A percentile compares a stretch with the other conserved stretches of the same genome.
Conservation (phyloP, 2,888 invertebrate species). For the Protophormia terraenovae region DNA sequence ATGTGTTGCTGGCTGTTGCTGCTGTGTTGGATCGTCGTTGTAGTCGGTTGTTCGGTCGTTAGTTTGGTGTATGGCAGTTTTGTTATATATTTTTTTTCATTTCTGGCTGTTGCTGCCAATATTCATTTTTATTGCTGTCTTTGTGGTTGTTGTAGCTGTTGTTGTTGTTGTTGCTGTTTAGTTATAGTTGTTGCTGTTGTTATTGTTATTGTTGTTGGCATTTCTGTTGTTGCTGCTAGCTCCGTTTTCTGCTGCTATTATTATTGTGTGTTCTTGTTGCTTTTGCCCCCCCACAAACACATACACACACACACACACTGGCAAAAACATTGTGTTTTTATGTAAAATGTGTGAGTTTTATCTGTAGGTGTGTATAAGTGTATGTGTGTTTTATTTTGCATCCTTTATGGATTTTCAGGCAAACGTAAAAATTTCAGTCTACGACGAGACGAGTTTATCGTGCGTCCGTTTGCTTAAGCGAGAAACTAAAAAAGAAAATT, state of each 20-base stretch:
- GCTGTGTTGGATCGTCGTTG: constrained; percentile 19
- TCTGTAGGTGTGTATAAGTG: constrained; percentile 29
- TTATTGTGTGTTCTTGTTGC: constrained; percentile 55
- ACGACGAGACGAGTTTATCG: constrained; percentile 75
- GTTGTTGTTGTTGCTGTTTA: constrained; percentile 26
- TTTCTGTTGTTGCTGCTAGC: constrained; percentile 56
- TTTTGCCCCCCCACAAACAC: constrained; percentile 17
- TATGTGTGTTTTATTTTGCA: constrained; percentile 69
- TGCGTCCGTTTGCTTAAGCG: constrained; percentile 74
- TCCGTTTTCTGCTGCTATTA: constrained; percentile 55
- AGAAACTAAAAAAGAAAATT: constrained; percentile 37
- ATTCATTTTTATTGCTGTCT: constrained; percentile 44
- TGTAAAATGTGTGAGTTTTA: constrained; percentile 41
- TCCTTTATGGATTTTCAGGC: constrained; percentile 75
- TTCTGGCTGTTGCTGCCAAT: constrained; percentile 66
- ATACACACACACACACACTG: background rate
- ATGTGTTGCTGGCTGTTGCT: constrained; percentile 31
- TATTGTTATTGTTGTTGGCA: background rate
- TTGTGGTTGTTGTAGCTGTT: constrained; percentile 41
- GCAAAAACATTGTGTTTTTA: constrained; percentile 11
- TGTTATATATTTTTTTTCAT: constrained; percentile 15
- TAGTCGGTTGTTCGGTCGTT: constrained; percentile 53
- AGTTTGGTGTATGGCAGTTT: constrained; percentile 29
- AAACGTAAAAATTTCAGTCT: constrained; percentile 77
- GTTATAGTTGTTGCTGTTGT: constrained; percentile 28